phyloP scores from a whole-genome alignment of 2,888 invertebrate genomes.

The Latrodectus hesperus region DNA sequence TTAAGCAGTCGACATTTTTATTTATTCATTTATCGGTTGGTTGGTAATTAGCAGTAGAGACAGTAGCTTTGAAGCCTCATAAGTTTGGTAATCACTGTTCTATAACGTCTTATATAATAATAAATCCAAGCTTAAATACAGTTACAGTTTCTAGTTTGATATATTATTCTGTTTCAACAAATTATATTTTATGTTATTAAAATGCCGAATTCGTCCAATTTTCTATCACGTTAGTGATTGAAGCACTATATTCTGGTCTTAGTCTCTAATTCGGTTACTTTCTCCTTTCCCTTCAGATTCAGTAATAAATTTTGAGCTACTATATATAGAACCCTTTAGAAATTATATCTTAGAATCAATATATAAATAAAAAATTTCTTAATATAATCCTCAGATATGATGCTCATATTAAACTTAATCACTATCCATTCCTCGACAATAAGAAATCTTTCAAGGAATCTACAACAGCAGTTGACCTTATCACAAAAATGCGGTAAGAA shows the following conservation, averaged over 20 bases:
- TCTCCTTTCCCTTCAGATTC: not conserved
- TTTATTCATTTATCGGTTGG: too few relatives aligned
- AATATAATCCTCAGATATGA: conserved; percentile 75
- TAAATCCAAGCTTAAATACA: too few relatives aligned
- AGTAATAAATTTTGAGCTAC: not conserved
- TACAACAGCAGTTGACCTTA: conserved; percentile 77
- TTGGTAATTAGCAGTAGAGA: too few relatives aligned
- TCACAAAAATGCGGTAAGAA: conserved; percentile 72
- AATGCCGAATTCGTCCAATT: not conserved
- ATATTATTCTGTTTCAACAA: too few relatives aligned
- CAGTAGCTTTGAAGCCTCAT: too few relatives aligned
- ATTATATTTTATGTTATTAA: too few relatives aligned
- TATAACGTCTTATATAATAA: too few relatives aligned
- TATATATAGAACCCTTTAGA: not conserved
- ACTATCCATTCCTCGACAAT: conserved; percentile 78
- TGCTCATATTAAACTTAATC: conserved; percentile 78
- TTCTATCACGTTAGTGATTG: not conserved
- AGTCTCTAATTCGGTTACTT: not conserved
- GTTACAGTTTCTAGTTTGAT: too few relatives aligned
- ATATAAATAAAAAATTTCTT: not conserved
- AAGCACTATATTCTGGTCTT: not conserved
- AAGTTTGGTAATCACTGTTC: too few relatives aligned
- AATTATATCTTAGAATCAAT: not conserved
- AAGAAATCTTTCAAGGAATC: conserved; percentile 78
- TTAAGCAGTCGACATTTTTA: too few relatives aligned